phyloP scores from a whole-genome alignment of 2,888 invertebrate genomes.

The Cryptosula pallasiana region DNA sequence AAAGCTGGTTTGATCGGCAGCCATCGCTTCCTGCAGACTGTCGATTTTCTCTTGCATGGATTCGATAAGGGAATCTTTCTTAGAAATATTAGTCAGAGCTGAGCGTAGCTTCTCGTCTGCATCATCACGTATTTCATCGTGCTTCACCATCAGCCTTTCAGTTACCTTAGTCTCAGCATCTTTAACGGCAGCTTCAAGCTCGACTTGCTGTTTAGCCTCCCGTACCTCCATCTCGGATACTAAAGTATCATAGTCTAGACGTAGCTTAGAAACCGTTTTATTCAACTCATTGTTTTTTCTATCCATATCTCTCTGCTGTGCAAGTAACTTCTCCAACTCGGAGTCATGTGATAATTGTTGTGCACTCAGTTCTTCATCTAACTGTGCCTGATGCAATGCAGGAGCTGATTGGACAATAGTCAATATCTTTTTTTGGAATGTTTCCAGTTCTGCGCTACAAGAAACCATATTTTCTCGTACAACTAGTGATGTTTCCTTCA shows the following conservation, averaged over 20 bases:
- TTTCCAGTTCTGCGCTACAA: not conserved
- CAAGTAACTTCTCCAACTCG: not conserved
- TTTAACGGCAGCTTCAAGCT: slow-evolving; percentile 27
- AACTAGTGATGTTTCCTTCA: not conserved
- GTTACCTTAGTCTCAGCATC: slow-evolving; percentile 26
- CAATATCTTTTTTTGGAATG: not conserved
- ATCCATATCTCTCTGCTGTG: not conserved
- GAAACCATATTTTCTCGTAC: not conserved
- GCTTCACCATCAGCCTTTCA: too few relatives aligned
- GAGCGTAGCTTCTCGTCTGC: too few relatives aligned
- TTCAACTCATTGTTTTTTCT: too few relatives aligned
- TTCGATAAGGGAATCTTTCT: too few relatives aligned
- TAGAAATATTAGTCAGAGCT: too few relatives aligned
- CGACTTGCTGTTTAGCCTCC: slow-evolving; percentile 28
- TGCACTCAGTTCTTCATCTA: not conserved
- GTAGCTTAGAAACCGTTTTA: too few relatives aligned
- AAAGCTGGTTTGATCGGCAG: too few relatives aligned
- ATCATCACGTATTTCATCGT: too few relatives aligned
- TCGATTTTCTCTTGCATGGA: too few relatives aligned
- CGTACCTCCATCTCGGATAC: slow-evolving; percentile 26
- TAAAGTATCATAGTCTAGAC: slow-evolving; percentile 24
- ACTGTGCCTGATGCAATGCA: not conserved
- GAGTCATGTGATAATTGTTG: not conserved
- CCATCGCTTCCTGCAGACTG: too few relatives aligned
- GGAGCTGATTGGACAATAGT: not conserved